Percentiles rank a stretch among this genome's conserved stretches.
These are phyloP conservation scores for Acropora tenuis DNA, from an alignment of 64 coral and sea anemone species.

Conservation along the genomic window DNA sequence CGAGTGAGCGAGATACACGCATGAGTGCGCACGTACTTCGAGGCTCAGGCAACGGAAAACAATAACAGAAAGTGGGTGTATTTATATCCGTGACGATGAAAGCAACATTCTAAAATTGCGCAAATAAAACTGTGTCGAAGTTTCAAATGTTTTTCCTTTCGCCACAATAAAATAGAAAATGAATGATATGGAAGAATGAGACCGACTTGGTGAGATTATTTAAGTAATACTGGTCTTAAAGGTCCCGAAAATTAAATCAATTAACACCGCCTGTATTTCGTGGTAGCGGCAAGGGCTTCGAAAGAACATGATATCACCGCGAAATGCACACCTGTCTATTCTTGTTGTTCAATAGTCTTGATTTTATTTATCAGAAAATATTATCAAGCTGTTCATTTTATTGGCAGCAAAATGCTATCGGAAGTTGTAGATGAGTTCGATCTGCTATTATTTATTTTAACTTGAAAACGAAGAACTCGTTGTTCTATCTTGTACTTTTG, in stretches of 20 bases:
- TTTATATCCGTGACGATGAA: neutral
- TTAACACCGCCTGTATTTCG: neutral
- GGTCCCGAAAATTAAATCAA: neutral
- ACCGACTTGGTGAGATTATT: neutral
- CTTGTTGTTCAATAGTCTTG: neutral
- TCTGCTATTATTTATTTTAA: too few species aligned
- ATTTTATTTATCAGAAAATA: neutral
- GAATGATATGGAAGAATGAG: neutral
- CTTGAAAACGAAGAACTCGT: too few species aligned
- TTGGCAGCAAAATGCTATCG: neutral
- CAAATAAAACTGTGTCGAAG: neutral
- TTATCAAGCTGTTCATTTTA: neutral
- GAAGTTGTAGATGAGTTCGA: neutral
- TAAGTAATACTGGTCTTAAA: neutral
- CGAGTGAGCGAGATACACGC: neutral
- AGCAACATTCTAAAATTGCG: neutral
- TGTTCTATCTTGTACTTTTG: too few species aligned
- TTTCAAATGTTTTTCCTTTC: neutral
- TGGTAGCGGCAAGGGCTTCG: neutral
- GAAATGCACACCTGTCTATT: neutral
- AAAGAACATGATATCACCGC: neutral
- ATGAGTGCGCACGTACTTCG: too few species aligned
- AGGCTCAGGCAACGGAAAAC: neutral
- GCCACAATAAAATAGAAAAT: neutral
- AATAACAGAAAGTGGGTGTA: neutral